Base-by-base conservation (phyloP, 2,888 invertebrate genomes). In the Apotomis turbidana region DNA sequence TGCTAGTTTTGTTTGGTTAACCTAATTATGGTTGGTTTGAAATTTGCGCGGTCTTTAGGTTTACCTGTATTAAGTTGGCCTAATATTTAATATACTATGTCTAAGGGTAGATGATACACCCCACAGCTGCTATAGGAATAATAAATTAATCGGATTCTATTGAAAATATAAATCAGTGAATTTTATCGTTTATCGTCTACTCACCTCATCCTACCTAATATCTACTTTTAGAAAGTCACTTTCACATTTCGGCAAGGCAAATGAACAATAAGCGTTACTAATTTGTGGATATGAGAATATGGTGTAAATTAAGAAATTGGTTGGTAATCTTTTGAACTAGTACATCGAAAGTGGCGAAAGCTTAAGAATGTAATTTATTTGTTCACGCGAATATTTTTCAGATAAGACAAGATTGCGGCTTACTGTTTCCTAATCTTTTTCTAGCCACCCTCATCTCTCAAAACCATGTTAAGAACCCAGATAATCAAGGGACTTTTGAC, bases 1-100 rank as follows among this genome's bases (percentile, higher is more conserved):
- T 88, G 87, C 88, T 89, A 87, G 85, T 87, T 87, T 86, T 87
- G 62, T 67, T 55, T 63, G 62, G 49, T 63, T 44, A 66, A 57
- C 66, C 66, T 57, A 44, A n/a, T n/a, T 61, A 55, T 36, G n/a
- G 27, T n/a, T 66, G 27, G 54, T 13, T 36, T 64, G 12, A 44
- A 27, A 3, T 59, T 41, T 15, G 54, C 38, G 9, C 49, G 3
- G 49, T 49, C 3, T 10, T 8, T 49, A 49, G 9, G 9, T 10
- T 8, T 49, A 49, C 9, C 49, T 49, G 9, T 49, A 49, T 49
- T 49, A 4, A 49, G 49, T 49, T 49, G 49, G 12, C 9, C 10
- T 10, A 9, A 27, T 49, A 9, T 41, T 41, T 5, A 41, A 27
- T 27, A 27, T 27, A 27, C 27, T 27, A 2, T 27, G 27, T 27